Conservation (phyloP, 2,113 vertebrate species). For the Bufo gargarizans region DNA sequence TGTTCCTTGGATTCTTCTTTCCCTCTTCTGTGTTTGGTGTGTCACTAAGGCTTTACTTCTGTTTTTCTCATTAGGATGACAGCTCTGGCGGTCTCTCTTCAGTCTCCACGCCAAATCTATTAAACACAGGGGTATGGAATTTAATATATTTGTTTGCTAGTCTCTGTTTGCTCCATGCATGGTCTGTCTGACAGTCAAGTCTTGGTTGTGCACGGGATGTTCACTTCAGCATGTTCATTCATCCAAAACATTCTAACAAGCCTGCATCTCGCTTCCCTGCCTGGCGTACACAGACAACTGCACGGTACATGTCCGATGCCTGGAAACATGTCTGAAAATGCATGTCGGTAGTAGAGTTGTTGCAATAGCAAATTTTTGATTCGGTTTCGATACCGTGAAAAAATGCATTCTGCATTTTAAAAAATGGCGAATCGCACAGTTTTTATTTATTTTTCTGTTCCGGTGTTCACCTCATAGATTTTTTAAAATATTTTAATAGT, state of each 20-base stretch:
- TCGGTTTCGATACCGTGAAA: too few relatives aligned
- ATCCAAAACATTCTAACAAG: constrained; percentile 65
- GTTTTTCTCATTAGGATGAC: constrained; percentile 80
- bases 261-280: background rate
- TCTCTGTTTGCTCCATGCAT: constrained; percentile 70
- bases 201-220: constrained; percentile 66
- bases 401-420: too few relatives aligned
- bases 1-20: background rate
- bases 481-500: too few relatives aligned
- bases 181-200: constrained; percentile 66
- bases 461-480: too few relatives aligned
- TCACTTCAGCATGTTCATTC: constrained; percentile 70
- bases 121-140: constrained; percentile 82
- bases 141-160: constrained; percentile 69
- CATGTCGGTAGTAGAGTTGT: too few relatives aligned
- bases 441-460: too few relatives aligned
- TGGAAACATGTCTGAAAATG: background rate
- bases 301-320: background rate
- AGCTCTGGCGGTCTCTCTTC: constrained; percentile 80
- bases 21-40: background rate
- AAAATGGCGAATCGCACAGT: too few relatives aligned
- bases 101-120: constrained; percentile 83
- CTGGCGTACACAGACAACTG: too few relatives aligned
- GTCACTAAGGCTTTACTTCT: constrained; percentile 75
- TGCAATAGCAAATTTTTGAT: too few relatives aligned